Base-by-base conservation (phyloP, 2,113 vertebrate genomes). In the Artemisiospiza belli region DNA sequence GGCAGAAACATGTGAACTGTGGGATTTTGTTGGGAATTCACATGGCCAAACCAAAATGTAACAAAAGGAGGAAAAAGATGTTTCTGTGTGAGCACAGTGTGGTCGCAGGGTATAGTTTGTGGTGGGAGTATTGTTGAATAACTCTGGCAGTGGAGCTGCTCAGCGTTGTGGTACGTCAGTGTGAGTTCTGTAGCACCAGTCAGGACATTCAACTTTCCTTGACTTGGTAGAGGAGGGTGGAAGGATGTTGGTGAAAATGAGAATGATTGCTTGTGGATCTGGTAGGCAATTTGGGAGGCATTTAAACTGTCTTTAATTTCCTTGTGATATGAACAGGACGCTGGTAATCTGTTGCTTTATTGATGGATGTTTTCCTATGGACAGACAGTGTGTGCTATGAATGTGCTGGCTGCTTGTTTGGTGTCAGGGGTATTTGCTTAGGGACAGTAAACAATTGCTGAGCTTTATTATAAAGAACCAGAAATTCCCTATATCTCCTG, bases 381-480 rank as follows among this genome's bases (percentile, higher is more conserved):
- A 57, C 30, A 78, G 63, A 19, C 28, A 44, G 51, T 7, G 1
- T 19, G n/a, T 68, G 10, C 47, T 77, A 0, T 33, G 47, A 49
- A 67, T 77, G 63, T 28, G 67, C 30, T 83, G 70, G 59, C 27
- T 77, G 72, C 68, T 89, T 81, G 43, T 47, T 86, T 83, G n/a
- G 47, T 88, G 92, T 92, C 75, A 83, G 70, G 0, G 1, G 41
- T 86, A 78, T 87, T 93, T 93, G 55, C 61, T 81, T 12, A 41
- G 68, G 31, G 59, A 92, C 74, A 89, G 51, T 55, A 89, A 85
- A 41, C 54, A 91, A 11, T 82, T 87, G 28, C 77, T 68, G 43
- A 57, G 79, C 90, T 95, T 86, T 93, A 92, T 96, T 83, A 92
- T 67, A 59, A 89, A 64, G 52, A 66, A 43, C n/a, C 37, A 89